Evolutionary conservation across 2,888 invertebrate genomes (phyloP).

Genomic region (Macroteleia sp.): DNA sequence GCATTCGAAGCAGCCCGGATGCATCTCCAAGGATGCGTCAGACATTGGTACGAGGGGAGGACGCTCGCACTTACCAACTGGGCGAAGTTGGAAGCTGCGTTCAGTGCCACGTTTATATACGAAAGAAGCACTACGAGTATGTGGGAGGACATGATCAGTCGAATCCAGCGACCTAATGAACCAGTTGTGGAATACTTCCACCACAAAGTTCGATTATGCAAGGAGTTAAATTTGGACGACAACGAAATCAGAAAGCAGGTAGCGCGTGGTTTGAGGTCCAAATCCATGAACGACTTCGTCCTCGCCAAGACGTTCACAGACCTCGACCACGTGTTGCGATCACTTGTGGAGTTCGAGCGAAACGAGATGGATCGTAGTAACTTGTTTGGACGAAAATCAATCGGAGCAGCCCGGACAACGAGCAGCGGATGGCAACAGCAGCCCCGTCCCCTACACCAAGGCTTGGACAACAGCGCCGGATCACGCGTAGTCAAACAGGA

Average conservation of each 20-base stretch:
- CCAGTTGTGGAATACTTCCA: slow-evolving; percentile 20
- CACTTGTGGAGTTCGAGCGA: neutral
- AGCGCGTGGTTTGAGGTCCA: neutral
- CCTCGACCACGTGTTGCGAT: slow-evolving; percentile 19
- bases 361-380: neutral
- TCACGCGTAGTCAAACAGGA: neutral
- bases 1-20: slow-evolving; percentile 1
- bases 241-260: neutral
- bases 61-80: neutral
- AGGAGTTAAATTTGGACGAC: neutral
- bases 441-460: too few relatives aligned
- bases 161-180: slow-evolving; percentile 13
- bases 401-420: too few relatives aligned
- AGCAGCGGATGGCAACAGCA: too few relatives aligned
- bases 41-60: neutral
- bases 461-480: too few relatives aligned
- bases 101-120: neutral
- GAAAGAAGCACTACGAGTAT: neutral
- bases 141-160: slow-evolving; percentile 10
- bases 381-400: neutral
- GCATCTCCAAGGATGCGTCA: neutral
- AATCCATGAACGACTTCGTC: neutral
- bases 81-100: neutral
- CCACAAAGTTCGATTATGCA: slow-evolving; percentile 14
- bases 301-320: slow-evolving; percentile 15